Conservation (phyloP, 2,113 vertebrate species). For the Meles meles region DNA sequence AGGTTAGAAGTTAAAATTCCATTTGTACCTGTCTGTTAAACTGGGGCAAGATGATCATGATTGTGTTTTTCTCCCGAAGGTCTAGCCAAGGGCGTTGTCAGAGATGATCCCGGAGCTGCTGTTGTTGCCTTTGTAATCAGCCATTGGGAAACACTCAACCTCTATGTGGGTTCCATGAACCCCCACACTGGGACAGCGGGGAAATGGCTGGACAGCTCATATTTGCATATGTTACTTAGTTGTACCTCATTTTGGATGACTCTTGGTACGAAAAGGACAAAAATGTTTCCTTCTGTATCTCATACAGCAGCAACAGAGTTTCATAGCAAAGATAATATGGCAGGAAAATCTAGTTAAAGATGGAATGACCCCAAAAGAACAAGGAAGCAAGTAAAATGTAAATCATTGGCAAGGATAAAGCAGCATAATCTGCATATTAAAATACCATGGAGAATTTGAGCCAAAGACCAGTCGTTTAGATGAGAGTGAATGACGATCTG, state of each 20-base stretch:
- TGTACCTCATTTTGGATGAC: neutral
- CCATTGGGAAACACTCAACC: neutral
- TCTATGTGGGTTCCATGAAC: neutral
- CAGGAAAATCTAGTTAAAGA: neutral
- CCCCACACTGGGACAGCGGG: neutral
- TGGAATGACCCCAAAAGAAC: neutral
- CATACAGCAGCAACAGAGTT: neutral
- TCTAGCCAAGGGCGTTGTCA: neutral
- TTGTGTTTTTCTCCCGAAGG: neutral
- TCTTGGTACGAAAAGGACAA: neutral
- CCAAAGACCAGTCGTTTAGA: neutral
- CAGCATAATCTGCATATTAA: neutral
- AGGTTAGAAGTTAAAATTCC: neutral
- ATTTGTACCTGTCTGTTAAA: neutral
- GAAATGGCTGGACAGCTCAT: neutral
- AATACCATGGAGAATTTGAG: neutral
- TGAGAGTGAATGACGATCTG: neutral
- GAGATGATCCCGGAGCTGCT: neutral
- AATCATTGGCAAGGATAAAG: neutral
- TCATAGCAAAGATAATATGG: neutral
- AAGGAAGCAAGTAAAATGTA: neutral
- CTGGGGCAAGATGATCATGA: neutral
- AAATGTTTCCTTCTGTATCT: neutral
- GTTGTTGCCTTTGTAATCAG: neutral
- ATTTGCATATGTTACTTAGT: neutral